phyloP scores from a whole-genome alignment of 2,888 invertebrate species.

The Dasypogon diadema region DNA sequence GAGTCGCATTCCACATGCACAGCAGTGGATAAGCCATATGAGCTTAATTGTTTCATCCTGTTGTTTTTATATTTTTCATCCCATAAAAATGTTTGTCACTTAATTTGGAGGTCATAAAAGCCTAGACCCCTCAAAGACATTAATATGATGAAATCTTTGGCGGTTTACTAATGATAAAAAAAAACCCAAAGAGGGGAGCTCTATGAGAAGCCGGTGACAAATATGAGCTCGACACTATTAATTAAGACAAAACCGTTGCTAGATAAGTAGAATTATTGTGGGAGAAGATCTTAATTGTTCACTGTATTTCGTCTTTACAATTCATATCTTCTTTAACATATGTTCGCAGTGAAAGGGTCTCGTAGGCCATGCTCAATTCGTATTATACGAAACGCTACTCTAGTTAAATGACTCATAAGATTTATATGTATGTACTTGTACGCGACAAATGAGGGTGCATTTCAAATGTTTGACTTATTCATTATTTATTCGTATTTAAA shows the following conservation, averaged over 20 bases:
- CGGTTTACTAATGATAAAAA: not conserved
- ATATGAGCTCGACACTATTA: constrained; percentile 11
- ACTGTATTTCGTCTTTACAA: no score
- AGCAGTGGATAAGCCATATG: constrained; percentile 3
- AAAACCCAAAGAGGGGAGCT: not conserved
- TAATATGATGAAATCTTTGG: not conserved
- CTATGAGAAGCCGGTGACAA: not conserved
- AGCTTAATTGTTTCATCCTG: constrained; percentile 42
- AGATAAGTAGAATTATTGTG: constrained; percentile 37
- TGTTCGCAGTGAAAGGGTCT: no score
- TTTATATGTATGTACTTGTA: no score
- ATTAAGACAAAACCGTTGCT: constrained; percentile 28
- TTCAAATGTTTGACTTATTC: no score
- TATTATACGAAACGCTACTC: no score
- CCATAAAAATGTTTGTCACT: constrained; percentile 36
- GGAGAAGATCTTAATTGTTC: constrained; percentile 29
- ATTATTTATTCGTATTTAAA: no score
- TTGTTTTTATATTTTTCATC: constrained; percentile 28
- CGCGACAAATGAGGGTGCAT: no score
- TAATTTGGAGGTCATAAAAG: constrained; percentile 24
- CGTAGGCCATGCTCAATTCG: no score
- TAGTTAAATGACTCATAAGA: no score
- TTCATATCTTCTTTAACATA: no score
- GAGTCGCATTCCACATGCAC: constrained; percentile 8
- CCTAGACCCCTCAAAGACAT: constrained; percentile 10